Evolutionary conservation across 2,797 vertebrate species (phyloP), one percentile per base, ranked within the genome.

Genomic region (Danio tinwini): DNA sequence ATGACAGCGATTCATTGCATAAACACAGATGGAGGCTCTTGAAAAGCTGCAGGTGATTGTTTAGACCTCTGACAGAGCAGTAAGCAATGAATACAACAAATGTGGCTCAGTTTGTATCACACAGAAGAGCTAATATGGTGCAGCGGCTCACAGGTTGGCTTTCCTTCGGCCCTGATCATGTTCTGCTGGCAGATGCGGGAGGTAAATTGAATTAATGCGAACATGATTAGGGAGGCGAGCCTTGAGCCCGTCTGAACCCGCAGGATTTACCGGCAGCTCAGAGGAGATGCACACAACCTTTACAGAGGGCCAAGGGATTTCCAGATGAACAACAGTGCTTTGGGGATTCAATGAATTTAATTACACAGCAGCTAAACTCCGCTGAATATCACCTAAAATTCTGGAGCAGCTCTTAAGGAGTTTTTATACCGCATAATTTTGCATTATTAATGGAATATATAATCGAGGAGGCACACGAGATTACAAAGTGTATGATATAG

Each of bases 171-270:
- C 61, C 21, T 78, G 86, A 88, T 91, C 86, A 86, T 81, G 74
- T 88, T 89, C 70, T 80, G 62, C 77, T 83, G 84, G 78, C 82
- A 86, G 85, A 85, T 82, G 53, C 87, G 39, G 71, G 40, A 85
- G 76, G 81, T 81, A 86, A 89, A 90, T 89, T 91, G 39, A 91
- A 90, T 92, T 91, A 90, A 83, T 84, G 8, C 74, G 85, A 90
- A 89, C 79, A 87, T 77, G 84, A 91, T 88, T 78, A 90, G 83
- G 84, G 83, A 7, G 52, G 83, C 62, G 71, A 77, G 67, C 40
- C 70, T 77, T 79, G 84, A 83, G 76, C 69, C 53, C 65, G 69
- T 21, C 63, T 70, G 53, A 81, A 70, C 40, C 82, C 76, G 65
- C 64, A 87, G 81, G 85, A 88, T 88, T 89, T 89, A 86, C 77